These are phyloP conservation scores for Ptilorrhoa leucosticta DNA, from an alignment of 2,113 vertebrate species.

Conservation along the genomic window DNA sequence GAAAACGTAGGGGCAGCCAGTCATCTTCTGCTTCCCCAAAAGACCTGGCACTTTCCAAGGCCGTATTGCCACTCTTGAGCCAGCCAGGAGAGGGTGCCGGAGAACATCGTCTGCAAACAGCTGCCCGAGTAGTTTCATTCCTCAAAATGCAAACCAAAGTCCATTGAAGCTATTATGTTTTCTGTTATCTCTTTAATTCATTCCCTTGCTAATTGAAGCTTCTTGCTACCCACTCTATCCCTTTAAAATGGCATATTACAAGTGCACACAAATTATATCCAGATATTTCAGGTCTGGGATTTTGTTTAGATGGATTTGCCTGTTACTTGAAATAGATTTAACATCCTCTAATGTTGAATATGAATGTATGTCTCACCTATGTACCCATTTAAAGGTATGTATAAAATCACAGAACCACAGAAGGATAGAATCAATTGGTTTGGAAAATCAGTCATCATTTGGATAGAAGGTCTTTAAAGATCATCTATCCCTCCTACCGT, in stretches of 20 bases:
- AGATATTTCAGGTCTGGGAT: not conserved
- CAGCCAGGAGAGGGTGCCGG: conserved; percentile 29
- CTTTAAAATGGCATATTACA: not conserved
- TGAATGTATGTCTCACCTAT: not conserved
- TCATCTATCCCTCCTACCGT: not conserved
- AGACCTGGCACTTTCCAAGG: not conserved
- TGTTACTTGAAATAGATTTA: not conserved
- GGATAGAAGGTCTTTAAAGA: not conserved
- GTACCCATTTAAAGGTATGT: not conserved
- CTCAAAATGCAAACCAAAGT: not conserved
- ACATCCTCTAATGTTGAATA: not conserved
- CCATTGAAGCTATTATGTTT: not conserved
- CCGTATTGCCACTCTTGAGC: not conserved
- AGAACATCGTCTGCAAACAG: not conserved
- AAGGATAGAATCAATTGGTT: not conserved
- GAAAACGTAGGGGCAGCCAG: not conserved
- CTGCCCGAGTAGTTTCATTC: not conserved
- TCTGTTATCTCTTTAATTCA: not conserved
- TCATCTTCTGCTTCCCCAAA: not conserved
- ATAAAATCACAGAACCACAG: not conserved
- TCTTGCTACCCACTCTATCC: not conserved
- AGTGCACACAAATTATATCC: not conserved
- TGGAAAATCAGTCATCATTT: not conserved
- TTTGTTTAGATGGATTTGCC: not conserved
- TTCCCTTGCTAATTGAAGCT: not conserved